These are phyloP conservation scores for Iphiclides podalirius DNA, from an alignment of 2,888 invertebrate species.

Conservation along the genomic window DNA sequence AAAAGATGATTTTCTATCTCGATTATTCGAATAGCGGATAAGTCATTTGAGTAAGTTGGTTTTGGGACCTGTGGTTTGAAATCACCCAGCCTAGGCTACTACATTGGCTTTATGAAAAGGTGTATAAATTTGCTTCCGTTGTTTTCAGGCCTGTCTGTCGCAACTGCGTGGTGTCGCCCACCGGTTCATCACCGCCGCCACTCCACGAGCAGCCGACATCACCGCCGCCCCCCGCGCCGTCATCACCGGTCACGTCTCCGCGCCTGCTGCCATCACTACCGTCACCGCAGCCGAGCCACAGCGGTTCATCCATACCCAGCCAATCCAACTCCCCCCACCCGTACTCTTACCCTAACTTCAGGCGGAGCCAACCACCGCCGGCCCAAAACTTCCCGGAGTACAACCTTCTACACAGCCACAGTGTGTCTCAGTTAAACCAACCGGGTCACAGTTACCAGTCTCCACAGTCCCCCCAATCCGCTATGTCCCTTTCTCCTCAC, in stretches of 20 bases:
- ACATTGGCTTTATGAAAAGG: too few relatives aligned
- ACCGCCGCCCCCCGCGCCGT: slow-evolving; percentile 64
- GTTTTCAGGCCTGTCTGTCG: slow-evolving; percentile 89
- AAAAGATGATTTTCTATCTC: too few relatives aligned
- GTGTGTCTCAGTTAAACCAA: slow-evolving; percentile 53
- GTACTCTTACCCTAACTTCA: slow-evolving; percentile 63
- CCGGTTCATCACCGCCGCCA: slow-evolving; percentile 68
- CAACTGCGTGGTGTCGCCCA: slow-evolving; percentile 85
- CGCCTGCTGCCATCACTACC: slow-evolving; percentile 54
- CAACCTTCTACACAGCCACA: slow-evolving; percentile 54
- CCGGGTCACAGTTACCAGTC: slow-evolving; percentile 58
- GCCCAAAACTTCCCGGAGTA: slow-evolving; percentile 50
- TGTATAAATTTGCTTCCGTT: too few relatives aligned
- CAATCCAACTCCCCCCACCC: slow-evolving; percentile 67
- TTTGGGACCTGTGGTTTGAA: too few relatives aligned
- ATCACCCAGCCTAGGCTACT: too few relatives aligned
- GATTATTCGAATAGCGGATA: too few relatives aligned
- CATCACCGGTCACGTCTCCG: slow-evolving; percentile 55
- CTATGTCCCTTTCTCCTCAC: slow-evolving; percentile 71
- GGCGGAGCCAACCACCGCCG: slow-evolving; percentile 52
- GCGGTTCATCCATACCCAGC: slow-evolving; percentile 60
- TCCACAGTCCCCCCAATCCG: slow-evolving; percentile 66
- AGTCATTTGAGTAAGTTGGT: too few relatives aligned
- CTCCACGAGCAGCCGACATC: slow-evolving; percentile 58
- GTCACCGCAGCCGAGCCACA: slow-evolving; percentile 68